Percentiles rank a stretch among this genome's conserved stretches.
Conservation (phyloP, 2,797 vertebrate genomes). For the Tangara arthus region DNA sequence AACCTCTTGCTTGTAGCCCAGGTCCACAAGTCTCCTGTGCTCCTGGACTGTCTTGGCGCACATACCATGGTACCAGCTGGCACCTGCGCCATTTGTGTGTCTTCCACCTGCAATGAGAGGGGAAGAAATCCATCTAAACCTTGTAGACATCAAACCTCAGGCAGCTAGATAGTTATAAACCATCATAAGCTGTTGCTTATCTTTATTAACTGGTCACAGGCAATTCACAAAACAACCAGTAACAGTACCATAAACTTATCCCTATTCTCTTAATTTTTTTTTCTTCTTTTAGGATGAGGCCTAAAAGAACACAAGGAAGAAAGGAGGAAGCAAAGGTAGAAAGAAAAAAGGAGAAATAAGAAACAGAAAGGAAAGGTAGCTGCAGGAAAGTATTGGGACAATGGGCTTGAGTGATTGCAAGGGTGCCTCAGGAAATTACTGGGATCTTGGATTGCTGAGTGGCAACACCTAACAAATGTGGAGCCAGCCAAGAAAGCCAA, state of each 20-base stretch:
- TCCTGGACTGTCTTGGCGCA: constrained; percentile 85
- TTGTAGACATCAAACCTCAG: not conserved
- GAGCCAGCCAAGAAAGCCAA: not conserved
- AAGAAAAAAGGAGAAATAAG: not conserved
- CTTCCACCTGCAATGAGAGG: constrained; percentile 86
- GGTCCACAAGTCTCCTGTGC: constrained; percentile 92
- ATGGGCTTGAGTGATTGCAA: not conserved
- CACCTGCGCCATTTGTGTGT: constrained; percentile 97
- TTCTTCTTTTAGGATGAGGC: not conserved
- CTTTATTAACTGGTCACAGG: not conserved
- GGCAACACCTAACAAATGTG: not conserved
- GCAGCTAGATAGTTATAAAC: not conserved
- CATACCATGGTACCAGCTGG: constrained; percentile 91
- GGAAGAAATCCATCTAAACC: not conserved
- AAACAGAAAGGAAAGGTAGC: not conserved
- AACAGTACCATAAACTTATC: not conserved
- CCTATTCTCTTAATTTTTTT: not conserved
- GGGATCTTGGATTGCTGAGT: not conserved
- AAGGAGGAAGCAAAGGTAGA: not conserved
- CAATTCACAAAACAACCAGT: not conserved
- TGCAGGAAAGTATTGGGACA: not conserved
- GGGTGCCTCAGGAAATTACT: not conserved
- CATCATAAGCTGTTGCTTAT: not conserved
- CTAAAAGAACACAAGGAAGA: not conserved
- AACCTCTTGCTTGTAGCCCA: constrained; percentile 95